phyloP scores from a whole-genome alignment of 2,888 invertebrate species.

The Diadegma fenestrale region DNA sequence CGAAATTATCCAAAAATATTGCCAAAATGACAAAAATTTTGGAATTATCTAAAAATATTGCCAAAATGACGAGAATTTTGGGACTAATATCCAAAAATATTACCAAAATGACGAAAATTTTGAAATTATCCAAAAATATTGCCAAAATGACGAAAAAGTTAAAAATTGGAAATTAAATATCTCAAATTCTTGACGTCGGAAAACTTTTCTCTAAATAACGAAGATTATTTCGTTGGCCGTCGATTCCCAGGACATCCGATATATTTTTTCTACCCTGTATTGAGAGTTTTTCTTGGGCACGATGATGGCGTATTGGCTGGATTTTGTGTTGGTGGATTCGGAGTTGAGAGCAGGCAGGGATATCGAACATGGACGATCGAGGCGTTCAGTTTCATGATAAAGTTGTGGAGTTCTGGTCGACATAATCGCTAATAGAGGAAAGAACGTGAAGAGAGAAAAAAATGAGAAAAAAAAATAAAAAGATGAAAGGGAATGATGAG shows the following conservation, averaged over 20 bases:
- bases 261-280: constrained; percentile 1
- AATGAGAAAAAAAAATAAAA: constrained; percentile 58
- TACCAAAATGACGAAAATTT: too few species aligned
- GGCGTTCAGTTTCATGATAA: constrained; percentile 51
- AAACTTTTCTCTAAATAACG: too few species aligned
- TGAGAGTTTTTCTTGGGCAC: constrained; percentile 29
- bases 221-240: too few species aligned
- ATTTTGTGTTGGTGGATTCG: not conserved
- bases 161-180: too few species aligned
- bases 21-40: too few species aligned
- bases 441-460: constrained; percentile 56
- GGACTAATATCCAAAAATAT: too few species aligned
- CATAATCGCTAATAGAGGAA: constrained; percentile 68
- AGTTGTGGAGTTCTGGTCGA: not conserved
- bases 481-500: constrained; percentile 58
- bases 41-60: too few species aligned
- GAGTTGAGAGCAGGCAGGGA: not conserved
- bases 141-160: too few species aligned
- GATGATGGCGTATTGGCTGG: constrained; percentile 18
- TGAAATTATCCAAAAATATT: too few species aligned
- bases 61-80: too few species aligned
- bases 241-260: constrained; percentile 9
- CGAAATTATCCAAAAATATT: too few species aligned
- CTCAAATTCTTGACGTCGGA: too few species aligned
- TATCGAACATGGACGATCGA: constrained; percentile 22